Conservation (phyloP, 2,113 vertebrate species). For the Vidua chalybeata region DNA sequence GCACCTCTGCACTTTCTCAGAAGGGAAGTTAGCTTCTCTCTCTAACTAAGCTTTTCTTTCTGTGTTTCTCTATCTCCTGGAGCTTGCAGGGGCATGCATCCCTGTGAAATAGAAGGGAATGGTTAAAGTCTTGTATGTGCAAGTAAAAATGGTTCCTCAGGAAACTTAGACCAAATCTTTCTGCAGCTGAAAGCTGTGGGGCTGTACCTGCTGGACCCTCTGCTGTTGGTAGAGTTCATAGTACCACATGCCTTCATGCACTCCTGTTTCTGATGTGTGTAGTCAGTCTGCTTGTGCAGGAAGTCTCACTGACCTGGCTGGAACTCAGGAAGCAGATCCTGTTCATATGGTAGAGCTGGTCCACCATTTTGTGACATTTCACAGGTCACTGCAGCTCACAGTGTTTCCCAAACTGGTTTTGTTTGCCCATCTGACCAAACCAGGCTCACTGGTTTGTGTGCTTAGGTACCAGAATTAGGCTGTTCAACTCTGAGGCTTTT, state of each 20-base stretch:
- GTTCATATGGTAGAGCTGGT: background rate
- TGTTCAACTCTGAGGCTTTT: background rate
- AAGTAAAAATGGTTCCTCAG: background rate
- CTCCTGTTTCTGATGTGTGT: background rate
- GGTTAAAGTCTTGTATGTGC: background rate
- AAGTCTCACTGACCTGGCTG: background rate
- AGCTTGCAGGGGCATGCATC: background rate
- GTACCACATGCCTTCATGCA: background rate
- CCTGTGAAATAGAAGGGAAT: background rate
- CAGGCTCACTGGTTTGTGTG: accelerated
- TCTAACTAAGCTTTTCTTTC: background rate
- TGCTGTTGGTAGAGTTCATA: background rate
- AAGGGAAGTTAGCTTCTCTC: background rate
- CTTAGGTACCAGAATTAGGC: background rate
- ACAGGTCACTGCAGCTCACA: background rate
- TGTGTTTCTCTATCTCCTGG: background rate
- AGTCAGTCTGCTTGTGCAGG: background rate
- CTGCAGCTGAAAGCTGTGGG: background rate
- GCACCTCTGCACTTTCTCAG: background rate
- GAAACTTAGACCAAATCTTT: background rate
- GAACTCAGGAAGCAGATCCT: background rate
- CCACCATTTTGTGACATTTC: background rate
- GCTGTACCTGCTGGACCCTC: background rate
- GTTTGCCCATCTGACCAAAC: background rate
- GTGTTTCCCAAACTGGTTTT: background rate